Conservation (phyloP, 2,888 invertebrate genomes). For the Noctua fimbriata region DNA sequence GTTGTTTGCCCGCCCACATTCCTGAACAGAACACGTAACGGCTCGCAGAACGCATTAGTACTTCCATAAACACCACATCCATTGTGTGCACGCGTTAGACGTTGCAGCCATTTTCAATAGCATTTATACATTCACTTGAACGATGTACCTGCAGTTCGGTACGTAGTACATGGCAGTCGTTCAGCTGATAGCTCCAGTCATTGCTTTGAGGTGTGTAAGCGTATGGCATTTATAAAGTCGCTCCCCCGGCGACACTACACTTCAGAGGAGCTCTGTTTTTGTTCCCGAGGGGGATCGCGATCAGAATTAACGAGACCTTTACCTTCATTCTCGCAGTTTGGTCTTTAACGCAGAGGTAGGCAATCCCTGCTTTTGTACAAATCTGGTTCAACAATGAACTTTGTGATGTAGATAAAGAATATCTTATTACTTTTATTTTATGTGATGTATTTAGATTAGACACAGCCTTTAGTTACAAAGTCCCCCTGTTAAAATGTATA, state of each 20-base stretch:
- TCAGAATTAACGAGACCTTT: conserved; percentile 64
- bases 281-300: conserved; percentile 53
- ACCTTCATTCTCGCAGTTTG: conserved; percentile 54
- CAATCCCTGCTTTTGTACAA: conserved; percentile 45
- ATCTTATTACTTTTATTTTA: conserved; percentile 47
- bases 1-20: conserved; percentile 70
- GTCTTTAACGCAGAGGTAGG: conserved; percentile 44
- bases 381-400: conserved; percentile 39
- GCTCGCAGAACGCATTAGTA: conserved; percentile 62
- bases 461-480: conserved; percentile 39
- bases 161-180: conserved; percentile 51
- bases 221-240: conserved; percentile 64
- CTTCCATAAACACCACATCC: conserved; percentile 61
- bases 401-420: conserved; percentile 48
- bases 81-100: conserved; percentile 55
- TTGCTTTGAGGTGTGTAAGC: conserved; percentile 67
- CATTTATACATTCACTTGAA: conserved; percentile 55
- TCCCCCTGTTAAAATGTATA: conserved; percentile 55
- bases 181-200: conserved; percentile 62
- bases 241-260: conserved; percentile 62
- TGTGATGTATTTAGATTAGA: conserved; percentile 59
- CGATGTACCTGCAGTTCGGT: conserved; percentile 46
- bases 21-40: conserved; percentile 65
- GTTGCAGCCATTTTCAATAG: conserved; percentile 56
- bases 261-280: conserved; percentile 58